phyloP scores from a whole-genome alignment of 2,797 vertebrate species.

The Xenopus petersii region DNA sequence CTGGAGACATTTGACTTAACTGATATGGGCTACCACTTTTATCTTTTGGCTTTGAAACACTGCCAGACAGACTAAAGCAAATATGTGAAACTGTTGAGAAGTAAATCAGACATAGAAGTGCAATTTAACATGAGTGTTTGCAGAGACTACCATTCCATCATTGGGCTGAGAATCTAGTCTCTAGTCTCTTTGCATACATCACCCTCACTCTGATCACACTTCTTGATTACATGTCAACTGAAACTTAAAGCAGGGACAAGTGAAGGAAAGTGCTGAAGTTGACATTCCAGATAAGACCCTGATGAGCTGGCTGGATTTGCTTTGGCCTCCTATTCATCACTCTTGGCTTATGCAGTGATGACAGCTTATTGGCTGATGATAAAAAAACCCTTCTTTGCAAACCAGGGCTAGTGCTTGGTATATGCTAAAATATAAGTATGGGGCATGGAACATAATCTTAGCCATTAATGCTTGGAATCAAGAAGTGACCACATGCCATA shows the following conservation, averaged over 20 bases:
- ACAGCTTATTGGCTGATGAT: slow-evolving; percentile 54
- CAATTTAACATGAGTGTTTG: not conserved
- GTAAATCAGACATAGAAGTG: too few relatives aligned
- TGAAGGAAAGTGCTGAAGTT: slow-evolving; percentile 24
- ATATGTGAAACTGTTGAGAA: too few relatives aligned
- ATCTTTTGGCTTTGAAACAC: too few relatives aligned
- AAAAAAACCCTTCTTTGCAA: slow-evolving; percentile 18
- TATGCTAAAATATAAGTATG: slow-evolving; percentile 54
- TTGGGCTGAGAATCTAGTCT: not conserved
- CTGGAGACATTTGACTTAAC: too few relatives aligned
- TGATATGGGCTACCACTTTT: too few relatives aligned
- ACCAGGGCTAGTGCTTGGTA: slow-evolving; percentile 46
- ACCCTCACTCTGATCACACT: slow-evolving; percentile 12
- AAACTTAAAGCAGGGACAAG: slow-evolving; percentile 5
- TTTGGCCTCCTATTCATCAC: slow-evolving; percentile 45
- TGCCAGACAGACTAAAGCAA: too few relatives aligned
- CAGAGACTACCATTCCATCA: slow-evolving; percentile 8
- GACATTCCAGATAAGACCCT: slow-evolving; percentile 50
- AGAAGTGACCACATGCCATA: too few relatives aligned
- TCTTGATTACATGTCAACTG: slow-evolving; percentile 12
- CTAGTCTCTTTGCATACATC: not conserved
- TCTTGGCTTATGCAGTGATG: slow-evolving; percentile 49
- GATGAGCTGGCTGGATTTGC: slow-evolving; percentile 46
- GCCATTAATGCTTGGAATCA: too few relatives aligned
- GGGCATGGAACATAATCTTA: slow-evolving; percentile 44